Percentiles rank a stretch among this genome's conserved stretches.
phyloP scores from a whole-genome alignment of 2,888 invertebrate genomes.

The Stegana nigrithorax region DNA sequence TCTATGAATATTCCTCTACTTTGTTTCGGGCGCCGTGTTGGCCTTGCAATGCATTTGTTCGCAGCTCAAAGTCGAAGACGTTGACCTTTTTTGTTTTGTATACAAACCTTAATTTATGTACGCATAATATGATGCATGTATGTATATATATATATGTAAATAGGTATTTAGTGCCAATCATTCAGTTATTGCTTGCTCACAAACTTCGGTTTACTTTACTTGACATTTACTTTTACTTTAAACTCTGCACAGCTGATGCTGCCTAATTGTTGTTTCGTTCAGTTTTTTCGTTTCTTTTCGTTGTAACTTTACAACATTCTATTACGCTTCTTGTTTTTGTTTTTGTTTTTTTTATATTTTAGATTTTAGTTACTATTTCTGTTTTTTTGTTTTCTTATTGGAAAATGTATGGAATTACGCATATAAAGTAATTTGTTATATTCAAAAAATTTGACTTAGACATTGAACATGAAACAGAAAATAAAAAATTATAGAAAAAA shows the following conservation, averaged over 20 bases:
- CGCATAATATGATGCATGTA: too few relatives aligned
- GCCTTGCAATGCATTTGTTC: too few relatives aligned
- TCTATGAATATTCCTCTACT: neutral
- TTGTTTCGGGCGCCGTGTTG: too few relatives aligned
- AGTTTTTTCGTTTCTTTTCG: neutral
- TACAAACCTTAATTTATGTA: too few relatives aligned
- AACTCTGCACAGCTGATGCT: too few relatives aligned
- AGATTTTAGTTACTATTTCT: neutral
- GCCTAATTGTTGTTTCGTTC: neutral
- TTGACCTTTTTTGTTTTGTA: too few relatives aligned
- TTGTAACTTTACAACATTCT: conserved; percentile 1
- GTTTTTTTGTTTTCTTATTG: conserved; percentile 27
- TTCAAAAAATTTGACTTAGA: conserved; percentile 51
- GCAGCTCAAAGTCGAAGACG: too few relatives aligned
- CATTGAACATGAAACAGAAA: conserved; percentile 44
- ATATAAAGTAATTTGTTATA: conserved; percentile 31
- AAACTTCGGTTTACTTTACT: conserved; percentile 15
- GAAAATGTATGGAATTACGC: conserved; percentile 43
- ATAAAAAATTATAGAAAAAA: conserved; percentile 33
- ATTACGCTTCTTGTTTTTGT: conserved; percentile 10
- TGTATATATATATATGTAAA: neutral
- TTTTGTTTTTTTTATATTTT: neutral
- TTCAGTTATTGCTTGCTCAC: neutral
- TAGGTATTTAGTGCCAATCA: neutral
- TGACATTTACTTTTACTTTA: neutral